Conservation (phyloP, 2,113 vertebrate genomes). For the Oncorhynchus keta region DNA sequence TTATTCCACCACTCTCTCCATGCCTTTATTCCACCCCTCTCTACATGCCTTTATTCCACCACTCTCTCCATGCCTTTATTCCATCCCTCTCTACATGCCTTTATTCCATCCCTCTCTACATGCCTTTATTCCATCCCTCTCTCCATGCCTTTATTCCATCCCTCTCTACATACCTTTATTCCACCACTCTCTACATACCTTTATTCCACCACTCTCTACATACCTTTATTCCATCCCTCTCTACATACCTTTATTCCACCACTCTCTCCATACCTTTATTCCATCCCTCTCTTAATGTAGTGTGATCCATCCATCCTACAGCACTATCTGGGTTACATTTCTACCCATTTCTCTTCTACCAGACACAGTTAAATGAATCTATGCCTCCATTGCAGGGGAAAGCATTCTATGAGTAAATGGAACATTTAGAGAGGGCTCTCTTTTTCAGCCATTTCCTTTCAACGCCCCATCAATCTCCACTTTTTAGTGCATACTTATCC, state of each 20-base stretch:
- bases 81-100: slow-evolving; percentile 28
- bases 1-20: too few relatives aligned
- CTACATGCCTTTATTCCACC: too few relatives aligned
- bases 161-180: too few relatives aligned
- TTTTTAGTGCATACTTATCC: slow-evolving; percentile 30
- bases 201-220: too few relatives aligned
- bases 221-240: too few relatives aligned
- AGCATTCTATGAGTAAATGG: slow-evolving; percentile 58
- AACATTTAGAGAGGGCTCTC: slow-evolving; percentile 47
- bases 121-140: too few relatives aligned
- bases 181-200: too few relatives aligned
- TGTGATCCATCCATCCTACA: slow-evolving; percentile 24
- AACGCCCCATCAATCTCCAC: slow-evolving; percentile 6
- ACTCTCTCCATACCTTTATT: not conserved
- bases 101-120: too few relatives aligned
- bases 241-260: too few relatives aligned
- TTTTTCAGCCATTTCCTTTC: not conserved
- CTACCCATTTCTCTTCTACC: slow-evolving; percentile 64
- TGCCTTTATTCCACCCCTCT: too few relatives aligned
- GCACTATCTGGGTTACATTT: slow-evolving; percentile 59
- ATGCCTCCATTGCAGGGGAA: slow-evolving; percentile 55
- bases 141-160: too few relatives aligned
- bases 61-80: not conserved
- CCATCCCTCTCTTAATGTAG: slow-evolving; percentile 48
- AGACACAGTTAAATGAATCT: slow-evolving; percentile 59